Evolutionary conservation across 1,140 invertebrate genomes (phyloP), one percentile per base, ranked within the genome.

Genomic region (Lordiphosa mommai): DNA sequence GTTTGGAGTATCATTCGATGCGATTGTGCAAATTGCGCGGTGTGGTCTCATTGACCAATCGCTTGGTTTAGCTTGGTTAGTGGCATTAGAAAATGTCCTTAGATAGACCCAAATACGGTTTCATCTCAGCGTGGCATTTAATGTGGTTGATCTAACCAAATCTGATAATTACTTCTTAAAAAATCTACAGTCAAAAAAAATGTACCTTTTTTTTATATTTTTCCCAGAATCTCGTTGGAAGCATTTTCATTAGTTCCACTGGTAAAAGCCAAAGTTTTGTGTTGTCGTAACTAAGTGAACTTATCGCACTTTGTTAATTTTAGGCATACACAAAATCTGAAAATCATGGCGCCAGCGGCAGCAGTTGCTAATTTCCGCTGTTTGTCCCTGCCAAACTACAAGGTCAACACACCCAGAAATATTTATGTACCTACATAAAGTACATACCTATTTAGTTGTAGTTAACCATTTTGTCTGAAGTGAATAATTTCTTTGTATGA

Each of bases 241-340:
- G 20, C 20, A 23, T 6, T 23, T 23, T 5, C 1, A 23, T 23
- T 36, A 10, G 34, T 10, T 36, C 34, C 10, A 43, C n/a, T n/a
- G n/a, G 40, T 43, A 23, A 23, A 6, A 5, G 20, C 40, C 20
- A 43, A 43, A 12, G 40, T 43, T 43, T 27, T 27, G 17, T 50
- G 32, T 38, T 57, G 30, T 53, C 46, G 46, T 29, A 50, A 67
- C 58, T 55, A 55, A 36, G 53, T 74, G 71, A 80, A 82, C 76
- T 82, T 74, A 76, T 80, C 74, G 63, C 74, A 80, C 74, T 70
- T 74, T 80, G 76, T 49, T 80, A 74, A 71, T 80, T 69, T 72
- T 69, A 34, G 48, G 37, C 47, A 57, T 37, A 57, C 71, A 67
- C 55, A 33, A 63, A 58, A 46, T 43, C 27, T 47, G 27, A 52